Conservation (phyloP, 2,888 invertebrate genomes). For the Chelonus formosanus region DNA sequence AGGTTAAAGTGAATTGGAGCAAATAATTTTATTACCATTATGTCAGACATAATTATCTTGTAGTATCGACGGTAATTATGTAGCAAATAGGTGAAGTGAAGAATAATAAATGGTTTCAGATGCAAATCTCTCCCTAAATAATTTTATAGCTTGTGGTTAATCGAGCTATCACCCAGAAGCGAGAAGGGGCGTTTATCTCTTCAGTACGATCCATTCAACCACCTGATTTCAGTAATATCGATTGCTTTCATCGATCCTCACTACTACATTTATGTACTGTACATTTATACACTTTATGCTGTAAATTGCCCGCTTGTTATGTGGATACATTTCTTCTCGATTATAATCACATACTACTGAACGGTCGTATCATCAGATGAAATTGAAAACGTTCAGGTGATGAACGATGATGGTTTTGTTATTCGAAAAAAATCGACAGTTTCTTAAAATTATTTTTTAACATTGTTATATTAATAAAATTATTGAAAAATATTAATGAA, state of each 20-base stretch:
- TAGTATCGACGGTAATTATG: conserved; percentile 5
- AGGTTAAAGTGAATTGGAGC: background rate
- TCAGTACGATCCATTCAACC: conserved; percentile 23
- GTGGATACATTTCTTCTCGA: conserved; percentile 3
- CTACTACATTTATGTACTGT: conserved; percentile 12
- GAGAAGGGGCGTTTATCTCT: conserved; percentile 7
- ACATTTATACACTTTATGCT: too few species aligned
- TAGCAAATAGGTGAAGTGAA: conserved; percentile 22
- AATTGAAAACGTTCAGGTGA: conserved; percentile 20
- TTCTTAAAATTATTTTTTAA: too few species aligned
- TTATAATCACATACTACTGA: conserved; percentile 2
- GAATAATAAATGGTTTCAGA: conserved; percentile 24
- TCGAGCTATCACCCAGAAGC: conserved; percentile 23
- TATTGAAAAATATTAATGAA: too few species aligned
- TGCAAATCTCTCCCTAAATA: conserved; percentile 12
- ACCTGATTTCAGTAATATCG: conserved; percentile 18
- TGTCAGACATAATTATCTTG: conserved; percentile 2
- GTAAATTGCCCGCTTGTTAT: conserved; percentile 23
- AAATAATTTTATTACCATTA: conserved; percentile 5
- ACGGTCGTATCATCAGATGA: conserved; percentile 10
- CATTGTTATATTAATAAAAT: too few species aligned
- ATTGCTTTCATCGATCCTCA: conserved; percentile 32
- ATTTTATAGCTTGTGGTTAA: conserved; percentile 22
- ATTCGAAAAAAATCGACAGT: background rate
- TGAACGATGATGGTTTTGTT: conserved; percentile 27